Conservation (phyloP, 2,797 vertebrate genomes). For the Alauda arvensis region DNA sequence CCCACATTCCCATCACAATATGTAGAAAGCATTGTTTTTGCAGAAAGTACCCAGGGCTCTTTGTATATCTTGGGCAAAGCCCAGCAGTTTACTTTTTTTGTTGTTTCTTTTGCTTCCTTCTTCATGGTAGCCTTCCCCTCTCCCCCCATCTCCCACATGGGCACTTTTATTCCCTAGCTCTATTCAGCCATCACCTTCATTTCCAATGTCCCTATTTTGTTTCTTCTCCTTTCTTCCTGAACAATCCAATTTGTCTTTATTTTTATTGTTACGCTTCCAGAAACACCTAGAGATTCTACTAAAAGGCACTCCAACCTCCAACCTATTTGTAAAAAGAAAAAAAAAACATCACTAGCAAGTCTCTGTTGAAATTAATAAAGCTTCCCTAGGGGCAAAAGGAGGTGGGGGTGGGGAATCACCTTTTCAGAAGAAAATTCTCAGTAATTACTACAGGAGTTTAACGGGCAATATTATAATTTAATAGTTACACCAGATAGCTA, state of each 20-base stretch:
- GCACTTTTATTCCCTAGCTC: neutral
- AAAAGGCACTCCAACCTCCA: neutral
- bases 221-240: neutral
- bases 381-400: neutral
- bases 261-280: neutral
- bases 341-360: neutral
- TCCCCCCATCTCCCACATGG: fast-evolving
- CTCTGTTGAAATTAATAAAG: slow-evolving; percentile 24
- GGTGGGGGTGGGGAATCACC: neutral
- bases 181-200: neutral
- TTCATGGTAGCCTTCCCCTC: neutral
- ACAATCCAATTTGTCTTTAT: neutral
- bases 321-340: neutral
- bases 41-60: neutral
- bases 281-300: neutral
- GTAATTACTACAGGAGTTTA: slow-evolving; percentile 15
- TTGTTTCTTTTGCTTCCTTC: neutral
- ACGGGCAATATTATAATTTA: slow-evolving; percentile 3
- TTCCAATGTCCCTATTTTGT: neutral
- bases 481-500: slow-evolving; percentile 7
- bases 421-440: neutral
- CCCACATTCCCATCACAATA: neutral
- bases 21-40: neutral
- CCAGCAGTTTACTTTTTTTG: neutral
- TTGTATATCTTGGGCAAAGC: neutral